phyloP scores from a whole-genome alignment of 2,113 vertebrate species.

The Oryzias curvinotus region DNA sequence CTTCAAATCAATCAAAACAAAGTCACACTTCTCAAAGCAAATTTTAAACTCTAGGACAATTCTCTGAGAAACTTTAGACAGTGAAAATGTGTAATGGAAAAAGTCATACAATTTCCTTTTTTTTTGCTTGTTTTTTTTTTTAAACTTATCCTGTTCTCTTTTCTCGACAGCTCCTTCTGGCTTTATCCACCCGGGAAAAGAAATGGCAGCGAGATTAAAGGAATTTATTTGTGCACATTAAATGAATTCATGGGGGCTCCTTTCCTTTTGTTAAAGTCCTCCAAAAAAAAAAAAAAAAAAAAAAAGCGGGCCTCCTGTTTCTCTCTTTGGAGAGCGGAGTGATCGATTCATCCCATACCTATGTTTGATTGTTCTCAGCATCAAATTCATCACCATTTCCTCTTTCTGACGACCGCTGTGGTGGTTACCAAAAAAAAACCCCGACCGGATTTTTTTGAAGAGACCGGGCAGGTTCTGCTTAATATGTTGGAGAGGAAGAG shows the following conservation, averaged over 20 bases:
- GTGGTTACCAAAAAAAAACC: constrained; percentile 53
- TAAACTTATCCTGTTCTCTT: constrained; percentile 15
- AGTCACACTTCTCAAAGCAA: constrained; percentile 36
- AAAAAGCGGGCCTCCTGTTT: constrained; percentile 48
- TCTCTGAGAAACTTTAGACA: constrained; percentile 41
- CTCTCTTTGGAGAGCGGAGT: constrained; percentile 65
- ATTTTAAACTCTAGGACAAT: constrained; percentile 38
- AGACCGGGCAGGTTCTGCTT: constrained; percentile 66
- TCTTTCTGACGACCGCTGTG: constrained; percentile 29
- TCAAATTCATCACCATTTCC: constrained; percentile 72
- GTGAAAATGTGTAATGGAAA: constrained; percentile 43
- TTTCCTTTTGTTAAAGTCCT: constrained; percentile 60
- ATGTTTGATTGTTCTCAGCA: constrained; percentile 71
- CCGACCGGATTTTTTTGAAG: constrained; percentile 44
- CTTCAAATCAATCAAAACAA: constrained; percentile 35
- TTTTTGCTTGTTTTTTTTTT: constrained; percentile 4
- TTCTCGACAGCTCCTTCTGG: constrained; percentile 51
- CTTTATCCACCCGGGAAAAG: constrained; percentile 43
- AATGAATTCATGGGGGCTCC: constrained; percentile 63
- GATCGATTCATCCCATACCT: constrained; percentile 69
- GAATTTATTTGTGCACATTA: constrained; percentile 65
- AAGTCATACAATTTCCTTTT: constrained; percentile 30
- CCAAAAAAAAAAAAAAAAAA: constrained; percentile 10
- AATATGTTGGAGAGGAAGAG: constrained; percentile 68
- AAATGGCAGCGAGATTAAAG: constrained; percentile 73